phyloP scores from a whole-genome alignment of 2,797 vertebrate species.

The Perdix hodgsoniae region DNA sequence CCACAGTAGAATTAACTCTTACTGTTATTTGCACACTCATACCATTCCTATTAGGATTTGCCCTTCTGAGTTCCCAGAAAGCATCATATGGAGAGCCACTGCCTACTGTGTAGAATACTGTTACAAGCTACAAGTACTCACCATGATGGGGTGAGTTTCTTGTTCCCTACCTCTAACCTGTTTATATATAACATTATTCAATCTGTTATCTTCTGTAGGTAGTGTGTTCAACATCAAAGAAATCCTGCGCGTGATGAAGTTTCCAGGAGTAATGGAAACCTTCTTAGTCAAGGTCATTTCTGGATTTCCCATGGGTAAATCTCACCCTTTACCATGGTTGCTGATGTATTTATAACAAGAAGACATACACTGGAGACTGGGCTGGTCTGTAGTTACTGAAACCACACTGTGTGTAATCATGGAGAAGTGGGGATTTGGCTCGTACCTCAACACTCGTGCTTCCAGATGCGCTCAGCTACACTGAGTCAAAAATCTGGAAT shows the following conservation, averaged over 20 bases:
- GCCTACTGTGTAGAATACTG: background rate
- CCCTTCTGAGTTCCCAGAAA: background rate
- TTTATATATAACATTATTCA: background rate
- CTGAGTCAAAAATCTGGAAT: background rate
- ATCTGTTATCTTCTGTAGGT: slow-evolving; percentile 53
- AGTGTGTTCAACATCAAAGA: slow-evolving; percentile 87
- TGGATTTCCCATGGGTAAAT: slow-evolving; percentile 89
- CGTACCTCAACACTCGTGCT: background rate
- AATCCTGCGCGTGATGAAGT: slow-evolving; percentile 87
- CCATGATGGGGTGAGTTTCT: background rate
- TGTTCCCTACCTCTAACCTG: background rate
- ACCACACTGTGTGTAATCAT: background rate
- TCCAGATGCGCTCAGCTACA: background rate
- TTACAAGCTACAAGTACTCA: background rate
- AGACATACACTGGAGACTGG: background rate
- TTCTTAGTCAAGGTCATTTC: slow-evolving; percentile 90
- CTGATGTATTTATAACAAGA: background rate
- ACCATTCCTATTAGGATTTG: background rate
- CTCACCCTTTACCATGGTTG: background rate
- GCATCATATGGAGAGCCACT: background rate
- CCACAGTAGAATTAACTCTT: background rate
- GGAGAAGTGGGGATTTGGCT: background rate
- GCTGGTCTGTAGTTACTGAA: background rate
- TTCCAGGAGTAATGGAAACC: slow-evolving; percentile 84
- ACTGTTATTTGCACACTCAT: background rate